Evolutionary conservation across 2,888 invertebrate species (phyloP).

Genomic region (Cephus pulcher): DNA sequence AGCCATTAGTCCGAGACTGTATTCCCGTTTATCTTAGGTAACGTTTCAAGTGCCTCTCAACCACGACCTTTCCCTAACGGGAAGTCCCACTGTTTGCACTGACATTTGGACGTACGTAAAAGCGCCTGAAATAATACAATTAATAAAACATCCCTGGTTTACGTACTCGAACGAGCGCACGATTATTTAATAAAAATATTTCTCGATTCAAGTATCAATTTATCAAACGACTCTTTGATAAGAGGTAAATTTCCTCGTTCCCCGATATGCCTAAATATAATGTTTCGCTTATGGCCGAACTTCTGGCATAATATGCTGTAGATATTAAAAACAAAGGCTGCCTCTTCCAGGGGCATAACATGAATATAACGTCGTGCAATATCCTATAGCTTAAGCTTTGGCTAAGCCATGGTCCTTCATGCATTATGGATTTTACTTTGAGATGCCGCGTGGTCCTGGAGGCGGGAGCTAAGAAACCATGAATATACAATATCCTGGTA

Average conservation of each 20-base stretch:
- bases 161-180: not conserved
- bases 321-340: constrained; percentile 63
- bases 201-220: not conserved
- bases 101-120: not conserved
- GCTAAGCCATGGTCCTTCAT: constrained; percentile 61
- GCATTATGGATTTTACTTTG: constrained; percentile 66
- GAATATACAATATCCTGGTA: constrained; percentile 65
- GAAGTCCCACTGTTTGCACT: not conserved
- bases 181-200: not conserved
- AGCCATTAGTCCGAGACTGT: constrained; percentile 54
- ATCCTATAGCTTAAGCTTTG: constrained; percentile 59
- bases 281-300: constrained; percentile 26
- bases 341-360: constrained; percentile 60
- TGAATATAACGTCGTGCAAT: constrained; percentile 65
- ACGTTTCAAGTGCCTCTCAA: constrained; percentile 19
- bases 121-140: not conserved
- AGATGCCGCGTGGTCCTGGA: constrained; percentile 43
- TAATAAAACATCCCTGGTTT: not conserved
- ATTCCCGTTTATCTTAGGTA: constrained; percentile 41
- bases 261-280: not conserved
- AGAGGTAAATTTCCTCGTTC: not conserved
- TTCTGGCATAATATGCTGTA: constrained; percentile 39
- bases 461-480: constrained; percentile 63
- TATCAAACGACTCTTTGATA: not conserved
- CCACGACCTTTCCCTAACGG: not conserved